Base-by-base conservation (phyloP, 2,797 vertebrate species). In the Muscicapa striata region DNA sequence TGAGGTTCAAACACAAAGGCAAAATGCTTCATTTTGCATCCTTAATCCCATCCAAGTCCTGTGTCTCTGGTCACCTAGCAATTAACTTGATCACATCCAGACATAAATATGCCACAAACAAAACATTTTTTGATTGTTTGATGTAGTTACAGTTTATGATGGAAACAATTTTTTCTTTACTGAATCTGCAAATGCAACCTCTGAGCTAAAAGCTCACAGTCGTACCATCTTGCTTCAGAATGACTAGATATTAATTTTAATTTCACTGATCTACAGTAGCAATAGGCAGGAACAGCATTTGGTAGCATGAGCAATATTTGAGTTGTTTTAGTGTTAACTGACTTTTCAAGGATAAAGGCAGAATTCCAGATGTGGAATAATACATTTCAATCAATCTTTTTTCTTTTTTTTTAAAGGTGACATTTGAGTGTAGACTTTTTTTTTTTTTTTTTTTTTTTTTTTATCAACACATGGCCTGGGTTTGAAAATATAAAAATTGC, bases 61-160 rank as follows among this genome's bases (percentile, higher is more conserved):
- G 66, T 84, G 92, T 95, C 78, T 97, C 89, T 97, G 92, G 93
- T 97, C 94, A 97, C 89, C 94, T 97, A 87, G 92, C 87, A 97
- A 97, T 97, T 97, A 97, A 94, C 63, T 97, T 94, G 93, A 91
- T 96, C 86, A 91, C 85, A 92, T 90, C 77, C 67, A 98, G 92
- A 94, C 84, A 95, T 95, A 97, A 98, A 96, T 94, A 95, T 79
- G 63, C 26, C 80, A 97, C 61, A 63, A 98, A 97, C 96, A 97
- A 97, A 98, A 96, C 90, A 95, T 96, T 90, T 49, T 63, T 61
- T 92, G 82, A 66, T 95, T 87, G 67, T 90, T 95, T 89, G 78
- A 95, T 75, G 85, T 77, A 86, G 80, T 85, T 94, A 84, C 22
- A 58, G 38, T 82, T 94, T 23, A 72, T 72, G 63, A 87, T 90